Percentiles rank a stretch among this genome's conserved stretches.
phyloP scores from a whole-genome alignment of 2,797 vertebrate species.

The Malurus splendens region DNA sequence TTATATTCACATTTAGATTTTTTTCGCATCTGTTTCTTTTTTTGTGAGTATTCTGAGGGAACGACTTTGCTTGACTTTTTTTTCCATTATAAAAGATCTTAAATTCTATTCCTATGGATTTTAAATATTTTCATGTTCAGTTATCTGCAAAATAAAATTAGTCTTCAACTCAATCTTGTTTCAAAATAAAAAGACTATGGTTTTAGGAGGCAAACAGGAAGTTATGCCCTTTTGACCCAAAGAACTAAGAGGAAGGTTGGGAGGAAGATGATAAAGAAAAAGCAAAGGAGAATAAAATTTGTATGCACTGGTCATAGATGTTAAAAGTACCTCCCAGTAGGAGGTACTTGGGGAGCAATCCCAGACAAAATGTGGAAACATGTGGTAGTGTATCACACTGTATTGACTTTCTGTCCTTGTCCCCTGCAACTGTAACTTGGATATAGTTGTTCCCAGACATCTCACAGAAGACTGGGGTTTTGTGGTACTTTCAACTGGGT shows the following conservation, averaged over 20 bases:
- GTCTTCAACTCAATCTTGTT: conserved; percentile 19
- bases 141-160: conserved; percentile 41
- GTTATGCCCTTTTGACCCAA: conserved; percentile 60
- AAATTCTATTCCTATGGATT: not conserved
- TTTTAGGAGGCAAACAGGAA: conserved; percentile 63
- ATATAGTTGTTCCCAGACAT: not conserved
- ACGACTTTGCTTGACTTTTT: not conserved
- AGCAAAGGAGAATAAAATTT: not conserved
- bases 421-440: not conserved
- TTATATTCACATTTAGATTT: not conserved
- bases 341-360: not conserved
- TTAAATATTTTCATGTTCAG: not conserved
- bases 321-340: not conserved
- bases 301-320: not conserved
- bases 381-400: not conserved
- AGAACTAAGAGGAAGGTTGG: conserved; percentile 59
- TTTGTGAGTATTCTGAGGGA: not conserved
- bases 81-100: not conserved
- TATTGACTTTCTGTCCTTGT: not conserved
- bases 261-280: conserved; percentile 66
- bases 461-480: not conserved
- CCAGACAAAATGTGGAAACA: not conserved
- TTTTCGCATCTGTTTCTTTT: conserved; percentile 18
- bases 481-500: not conserved
- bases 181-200: conserved; percentile 31